Percentiles rank a stretch among this genome's conserved stretches.
phyloP scores from a whole-genome alignment of 2,797 vertebrate species.

The Macropodus opercularis region DNA sequence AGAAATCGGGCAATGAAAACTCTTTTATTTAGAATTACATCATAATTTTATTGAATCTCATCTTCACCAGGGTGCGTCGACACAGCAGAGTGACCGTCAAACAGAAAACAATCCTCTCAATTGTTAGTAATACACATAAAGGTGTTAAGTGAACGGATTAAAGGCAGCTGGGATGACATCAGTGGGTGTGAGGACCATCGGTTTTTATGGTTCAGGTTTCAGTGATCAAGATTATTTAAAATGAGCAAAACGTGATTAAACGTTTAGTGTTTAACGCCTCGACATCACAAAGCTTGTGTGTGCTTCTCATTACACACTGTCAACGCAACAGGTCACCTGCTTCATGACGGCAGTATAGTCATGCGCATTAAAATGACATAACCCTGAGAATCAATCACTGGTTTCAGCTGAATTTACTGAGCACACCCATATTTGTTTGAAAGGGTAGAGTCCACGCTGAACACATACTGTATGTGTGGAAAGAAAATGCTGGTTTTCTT shows the following conservation, averaged over 20 bases:
- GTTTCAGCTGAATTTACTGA: slow-evolving; percentile 8
- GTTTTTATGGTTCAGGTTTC: no score
- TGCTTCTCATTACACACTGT: background rate
- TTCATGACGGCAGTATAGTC: slow-evolving; percentile 4
- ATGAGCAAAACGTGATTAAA: no score
- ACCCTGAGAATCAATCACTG: slow-evolving; percentile 17
- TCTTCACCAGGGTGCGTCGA: slow-evolving; percentile 34
- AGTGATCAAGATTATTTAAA: no score
- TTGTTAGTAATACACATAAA: slow-evolving; percentile 17
- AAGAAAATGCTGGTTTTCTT: background rate
- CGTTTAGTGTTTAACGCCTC: no score
- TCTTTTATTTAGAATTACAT: slow-evolving; percentile 10
- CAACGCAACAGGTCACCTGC: background rate
- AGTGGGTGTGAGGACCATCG: background rate
- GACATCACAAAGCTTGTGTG: no score
- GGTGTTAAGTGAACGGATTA: slow-evolving; percentile 31
- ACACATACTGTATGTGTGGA: no score
- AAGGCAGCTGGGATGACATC: slow-evolving; percentile 5
- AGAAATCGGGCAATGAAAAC: background rate
- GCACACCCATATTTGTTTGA: slow-evolving; percentile 32
- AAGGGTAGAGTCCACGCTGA: slow-evolving; percentile 22
- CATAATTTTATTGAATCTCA: slow-evolving; percentile 28
- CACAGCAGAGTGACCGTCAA: slow-evolving; percentile 22
- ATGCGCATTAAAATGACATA: slow-evolving; percentile 7
- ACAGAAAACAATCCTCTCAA: slow-evolving; percentile 28